Evolutionary conservation across 2,797 vertebrate genomes (phyloP).

Genomic region (Adrianichthys oophorus): DNA sequence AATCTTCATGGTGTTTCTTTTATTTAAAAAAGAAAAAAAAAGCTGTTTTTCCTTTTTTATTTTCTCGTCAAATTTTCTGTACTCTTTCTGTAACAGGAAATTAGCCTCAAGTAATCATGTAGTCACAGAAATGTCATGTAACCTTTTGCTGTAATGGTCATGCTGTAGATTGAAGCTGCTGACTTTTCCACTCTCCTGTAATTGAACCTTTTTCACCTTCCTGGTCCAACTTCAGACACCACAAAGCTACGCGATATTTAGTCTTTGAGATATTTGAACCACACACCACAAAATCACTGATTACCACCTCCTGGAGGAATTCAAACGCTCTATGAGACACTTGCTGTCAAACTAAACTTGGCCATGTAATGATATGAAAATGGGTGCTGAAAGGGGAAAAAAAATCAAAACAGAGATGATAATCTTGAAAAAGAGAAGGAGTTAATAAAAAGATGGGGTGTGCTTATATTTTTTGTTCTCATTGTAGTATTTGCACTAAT

Average conservation of each 20-base stretch:
- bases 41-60: neutral
- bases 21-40: neutral
- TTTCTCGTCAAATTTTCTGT: conserved; percentile 8
- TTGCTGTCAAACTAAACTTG: conserved; percentile 21
- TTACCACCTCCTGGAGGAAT: conserved; percentile 36
- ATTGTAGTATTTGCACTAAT: conserved; percentile 14
- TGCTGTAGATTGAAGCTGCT: neutral
- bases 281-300: conserved; percentile 40
- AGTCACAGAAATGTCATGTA: conserved; percentile 14
- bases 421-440: too few species aligned
- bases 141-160: conserved; percentile 1
- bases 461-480: neutral
- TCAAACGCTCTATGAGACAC: conserved; percentile 17
- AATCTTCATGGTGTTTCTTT: conserved; percentile 14
- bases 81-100: neutral
- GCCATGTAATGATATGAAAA: conserved; percentile 29
- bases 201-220: conserved; percentile 35
- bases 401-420: neutral
- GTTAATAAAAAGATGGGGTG: too few species aligned
- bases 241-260: conserved; percentile 14
- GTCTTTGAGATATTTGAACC: conserved; percentile 30
- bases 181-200: conserved; percentile 10
- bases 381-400: conserved; percentile 9
- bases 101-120: conserved; percentile 12
- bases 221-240: conserved; percentile 13